Base-by-base conservation (phyloP, 35 echinoderm and acorn worm species). In the Chiridota heheva region DNA sequence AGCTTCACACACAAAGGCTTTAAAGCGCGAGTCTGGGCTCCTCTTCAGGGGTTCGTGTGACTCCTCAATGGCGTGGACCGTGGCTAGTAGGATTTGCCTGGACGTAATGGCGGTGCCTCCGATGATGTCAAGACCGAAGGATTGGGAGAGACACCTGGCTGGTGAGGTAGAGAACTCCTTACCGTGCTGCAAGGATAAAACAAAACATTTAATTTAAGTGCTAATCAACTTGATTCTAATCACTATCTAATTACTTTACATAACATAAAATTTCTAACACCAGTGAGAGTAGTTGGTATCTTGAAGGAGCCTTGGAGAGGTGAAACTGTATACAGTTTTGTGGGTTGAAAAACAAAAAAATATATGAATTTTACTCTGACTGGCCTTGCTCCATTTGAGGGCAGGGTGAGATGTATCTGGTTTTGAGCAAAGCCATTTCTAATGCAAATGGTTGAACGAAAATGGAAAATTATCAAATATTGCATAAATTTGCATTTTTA, bases 61-160 rank as follows among this genome's bases (percentile, higher is more conserved):
- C 0, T 71, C 70, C 16, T 82, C 25, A 4, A 97, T 85, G 26
- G 81, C 69, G 63, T 97, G 88, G 4, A 97, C 76, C 17, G 88
- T 88, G 15, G 93, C 88, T 24, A 97, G 45, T 12, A 97, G 65
- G 7, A 88, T 97, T 68, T 97, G 93, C n/a, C 84, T 81, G 29
- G 88, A 84, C 5, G 93, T 97, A 39, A 97, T 91, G 40, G 93
- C 93, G n/a, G 88, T 91, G 17, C 93, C 93, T 35, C 93, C 93
- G 5, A 97, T 73, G 27, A 97, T 97, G 71, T 97, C 85, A 20
- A 97, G 80, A 33, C 91, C 84, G 44, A 91, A 97, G 2, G 93
- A 74, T 66, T 97, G 93, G 1, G 93, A 97, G 5, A 97, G 73
- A 31, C 84, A 86, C 39, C 93, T 83, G 26, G 93, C 93, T 34